Conservation (phyloP, 2,113 vertebrate genomes). For the Microcebus ravelobensis region DNA sequence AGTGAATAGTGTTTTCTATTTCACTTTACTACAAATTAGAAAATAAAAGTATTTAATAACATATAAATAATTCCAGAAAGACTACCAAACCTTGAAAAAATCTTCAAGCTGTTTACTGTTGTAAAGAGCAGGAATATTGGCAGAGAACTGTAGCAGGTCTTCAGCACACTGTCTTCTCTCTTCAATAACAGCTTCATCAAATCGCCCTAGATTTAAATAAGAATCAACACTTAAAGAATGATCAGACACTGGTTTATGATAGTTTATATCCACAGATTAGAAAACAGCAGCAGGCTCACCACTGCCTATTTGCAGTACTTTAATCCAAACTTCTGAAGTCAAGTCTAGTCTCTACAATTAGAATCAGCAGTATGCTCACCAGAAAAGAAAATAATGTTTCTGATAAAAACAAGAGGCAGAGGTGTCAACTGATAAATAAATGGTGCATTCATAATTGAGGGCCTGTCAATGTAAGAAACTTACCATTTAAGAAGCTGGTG, state of each 20-base stretch:
- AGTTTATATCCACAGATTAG: background rate
- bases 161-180: conserved; percentile 98
- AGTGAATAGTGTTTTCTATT: background rate
- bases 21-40: background rate
- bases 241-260: background rate
- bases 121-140: conserved; percentile 96
- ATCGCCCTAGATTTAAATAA: conserved; percentile 90
- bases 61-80: conserved; percentile 37
- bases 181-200: conserved; percentile 96
- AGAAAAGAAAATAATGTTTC: conserved; percentile 75
- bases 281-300: background rate
- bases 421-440: background rate
- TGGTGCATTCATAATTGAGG: background rate
- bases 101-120: conserved; percentile 95
- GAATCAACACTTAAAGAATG: conserved; percentile 57
- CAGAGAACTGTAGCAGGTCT: conserved; percentile 98
- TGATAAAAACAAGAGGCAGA: conserved; percentile 79
- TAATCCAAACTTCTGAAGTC: conserved; percentile 60
- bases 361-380: conserved; percentile 57
- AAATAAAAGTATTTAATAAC: conserved; percentile 8
- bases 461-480: background rate
- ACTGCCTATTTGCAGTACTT: background rate
- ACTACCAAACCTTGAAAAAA: conserved; percentile 95
- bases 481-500: background rate
- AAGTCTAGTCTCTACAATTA: conserved; percentile 67